phyloP scores from a whole-genome alignment of 2,113 vertebrate species.

The Catharus minimus region DNA sequence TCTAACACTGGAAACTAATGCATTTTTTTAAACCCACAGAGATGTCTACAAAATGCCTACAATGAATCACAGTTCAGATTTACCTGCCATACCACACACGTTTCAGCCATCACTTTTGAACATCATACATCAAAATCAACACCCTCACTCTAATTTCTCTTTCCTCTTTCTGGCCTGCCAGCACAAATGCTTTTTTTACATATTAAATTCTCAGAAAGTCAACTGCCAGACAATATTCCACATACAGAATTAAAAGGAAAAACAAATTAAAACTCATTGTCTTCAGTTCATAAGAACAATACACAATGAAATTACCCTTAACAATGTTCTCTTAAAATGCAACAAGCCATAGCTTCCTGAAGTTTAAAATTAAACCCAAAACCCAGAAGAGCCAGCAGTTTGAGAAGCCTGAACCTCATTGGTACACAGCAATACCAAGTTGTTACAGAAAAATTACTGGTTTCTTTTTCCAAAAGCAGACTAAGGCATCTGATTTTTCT shows the following conservation, averaged over 20 bases:
- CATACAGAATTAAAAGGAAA: not conserved
- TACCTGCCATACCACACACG: accelerated
- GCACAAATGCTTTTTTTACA: not conserved
- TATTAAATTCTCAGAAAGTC: not conserved
- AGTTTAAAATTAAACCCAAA: not conserved
- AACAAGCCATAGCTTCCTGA: not conserved
- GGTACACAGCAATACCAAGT: not conserved
- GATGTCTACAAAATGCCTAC: not conserved
- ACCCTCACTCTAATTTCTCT: not conserved
- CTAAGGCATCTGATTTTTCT: not conserved
- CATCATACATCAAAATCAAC: accelerated
- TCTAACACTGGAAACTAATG: not conserved
- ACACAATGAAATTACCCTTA: not conserved
- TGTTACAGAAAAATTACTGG: not conserved
- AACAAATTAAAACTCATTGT: not conserved
- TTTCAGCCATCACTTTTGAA: not conserved
- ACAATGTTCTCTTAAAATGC: not conserved
- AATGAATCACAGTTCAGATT: not conserved
- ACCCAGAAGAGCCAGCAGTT: not conserved
- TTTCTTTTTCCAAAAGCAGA: not conserved
- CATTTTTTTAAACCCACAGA: not conserved
- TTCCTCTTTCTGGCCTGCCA: not conserved
- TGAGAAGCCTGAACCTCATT: not conserved
- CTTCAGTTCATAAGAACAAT: not conserved
- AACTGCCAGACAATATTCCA: accelerated